phyloP scores from a whole-genome alignment of 2,888 invertebrate species.

The Plusia festucae region DNA sequence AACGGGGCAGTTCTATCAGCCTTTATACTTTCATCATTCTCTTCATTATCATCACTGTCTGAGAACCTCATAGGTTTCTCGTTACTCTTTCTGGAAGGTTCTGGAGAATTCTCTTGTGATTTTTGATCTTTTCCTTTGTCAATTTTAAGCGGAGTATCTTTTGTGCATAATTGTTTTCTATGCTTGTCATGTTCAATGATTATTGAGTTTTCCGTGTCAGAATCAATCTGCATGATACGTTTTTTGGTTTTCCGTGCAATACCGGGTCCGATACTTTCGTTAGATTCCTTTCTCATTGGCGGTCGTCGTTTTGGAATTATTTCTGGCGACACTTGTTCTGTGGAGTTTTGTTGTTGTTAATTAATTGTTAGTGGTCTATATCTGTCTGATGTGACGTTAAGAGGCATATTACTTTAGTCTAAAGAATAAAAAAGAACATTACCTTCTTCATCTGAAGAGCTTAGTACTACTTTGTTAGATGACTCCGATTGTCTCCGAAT shows the following conservation, averaged over 20 bases:
- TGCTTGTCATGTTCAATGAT: slow-evolving; percentile 75
- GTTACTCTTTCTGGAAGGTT: neutral
- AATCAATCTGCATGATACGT: slow-evolving; percentile 77
- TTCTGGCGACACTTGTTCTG: slow-evolving; percentile 79
- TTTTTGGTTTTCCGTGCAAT: slow-evolving; percentile 74
- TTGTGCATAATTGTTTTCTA: slow-evolving; percentile 74
- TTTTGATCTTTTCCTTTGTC: slow-evolving; percentile 41
- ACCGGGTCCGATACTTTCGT: slow-evolving; percentile 66
- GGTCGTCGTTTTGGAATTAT: slow-evolving; percentile 73
- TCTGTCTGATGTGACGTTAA: too few species aligned
- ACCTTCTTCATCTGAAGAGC: slow-evolving; percentile 77
- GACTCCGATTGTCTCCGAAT: slow-evolving; percentile 65
- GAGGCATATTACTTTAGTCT: too few species aligned
- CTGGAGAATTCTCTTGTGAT: slow-evolving; percentile 43
- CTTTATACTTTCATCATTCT: slow-evolving; percentile 13
- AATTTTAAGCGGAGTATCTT: slow-evolving; percentile 80
- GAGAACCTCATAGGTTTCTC: neutral
- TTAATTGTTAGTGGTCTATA: too few species aligned
- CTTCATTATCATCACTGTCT: slow-evolving; percentile 11
- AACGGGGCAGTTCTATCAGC: slow-evolving; percentile 25
- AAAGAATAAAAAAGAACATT: slow-evolving; percentile 7
- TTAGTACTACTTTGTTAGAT: slow-evolving; percentile 68
- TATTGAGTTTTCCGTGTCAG: slow-evolving; percentile 83
- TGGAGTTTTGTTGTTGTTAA: neutral
- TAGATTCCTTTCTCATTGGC: slow-evolving; percentile 58